Evolutionary conservation across 2,113 vertebrate species (phyloP), one percentile per base, ranked within the genome.

Genomic region (Pseudonaja textilis): DNA sequence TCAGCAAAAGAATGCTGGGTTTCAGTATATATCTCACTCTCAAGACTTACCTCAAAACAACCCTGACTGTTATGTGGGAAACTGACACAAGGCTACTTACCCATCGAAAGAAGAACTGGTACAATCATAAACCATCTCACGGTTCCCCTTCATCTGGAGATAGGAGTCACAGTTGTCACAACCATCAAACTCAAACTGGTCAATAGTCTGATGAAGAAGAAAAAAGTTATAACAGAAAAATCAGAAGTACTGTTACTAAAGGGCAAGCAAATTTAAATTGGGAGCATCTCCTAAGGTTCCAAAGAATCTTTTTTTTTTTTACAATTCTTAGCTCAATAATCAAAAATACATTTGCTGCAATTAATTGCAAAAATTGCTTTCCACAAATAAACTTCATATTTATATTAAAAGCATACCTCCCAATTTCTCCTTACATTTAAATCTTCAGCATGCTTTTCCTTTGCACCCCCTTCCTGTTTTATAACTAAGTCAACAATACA

Each of bases 61-160:
- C 4, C n/a, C 59, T 54, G 18, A n/a, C 22, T 0, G n/a, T 11
- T 50, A 26, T 54, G 10, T 23, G 22, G 3, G 16, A 22, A 56
- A n/a, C 5, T 9, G 26, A 45, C 22, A 12, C 22, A 39, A 25
- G 26, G 7, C 8, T 20, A 22, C 97, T 97, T 95, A 99, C 99
- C 99, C 99, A 88, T 99, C 99, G 94, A 99, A 99, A 1, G 99
- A 99, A 39, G 99, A 99, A 95, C 99, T 99, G 69, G 99, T 99
- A 96, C 99, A 99, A 94, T 99, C 99, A 59, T 99, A 99, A 7
- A 99, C 99, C 99, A 99, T 99, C 96, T 99, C 99, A 8, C 99
- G 96, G 96, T 99, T 99, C n/a, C 99, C 99, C 89, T 99, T 99
- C 99, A 99, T 99, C 97, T 99, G 99, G 29, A 99, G 98, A 90